Base-by-base conservation (phyloP, 64 coral and sea anemone species). In the Montipora foliosa region DNA sequence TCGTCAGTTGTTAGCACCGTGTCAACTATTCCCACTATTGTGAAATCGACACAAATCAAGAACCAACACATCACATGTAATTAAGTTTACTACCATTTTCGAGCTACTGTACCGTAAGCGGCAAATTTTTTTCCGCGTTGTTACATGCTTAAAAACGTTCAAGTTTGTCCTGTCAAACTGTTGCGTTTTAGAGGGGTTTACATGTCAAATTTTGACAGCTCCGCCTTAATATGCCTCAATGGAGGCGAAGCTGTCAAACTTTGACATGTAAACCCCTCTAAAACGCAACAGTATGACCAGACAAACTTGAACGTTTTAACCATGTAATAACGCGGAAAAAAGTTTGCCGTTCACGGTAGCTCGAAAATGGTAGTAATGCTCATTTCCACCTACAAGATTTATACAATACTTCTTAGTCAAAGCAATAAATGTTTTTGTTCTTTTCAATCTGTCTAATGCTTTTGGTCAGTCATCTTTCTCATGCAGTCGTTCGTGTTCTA, bases 351-450 rank as follows among this genome's bases (percentile, higher is more conserved):
- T 76, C 74, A 76, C 74, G 74, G 74, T 76, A 76, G 74, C 74
- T 76, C 74, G 74, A 76, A 76, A 76, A 76, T 76, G 74, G 74
- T 76, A 76, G 74, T 76, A 78, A 49, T 76, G 47, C 44, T 76
- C 29, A 76, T 76, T 76, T 76, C 74, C 24, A 76, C 74, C 12
- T 73, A 24, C 66, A 68, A 68, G 66, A 68, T 68, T 68, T 68
- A 68, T 74, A 29, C 74, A 76, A 76, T 76, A 76, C 74, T 76
- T 76, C 74, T 45, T 46, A 14, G 74, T 14, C 74, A 76, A 76
- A 76, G 74, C 74, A 14, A 76, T 76, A 76, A 76, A 76, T 76
- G 74, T 76, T 74, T 74, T 13, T 76, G 74, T 46, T 76, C 12
- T 9, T 76, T 76, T 76, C 74, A 14, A 75, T 76, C 12, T 76